phyloP scores from a whole-genome alignment of 2,888 invertebrate genomes.

The Alviniconcha strummeri region DNA sequence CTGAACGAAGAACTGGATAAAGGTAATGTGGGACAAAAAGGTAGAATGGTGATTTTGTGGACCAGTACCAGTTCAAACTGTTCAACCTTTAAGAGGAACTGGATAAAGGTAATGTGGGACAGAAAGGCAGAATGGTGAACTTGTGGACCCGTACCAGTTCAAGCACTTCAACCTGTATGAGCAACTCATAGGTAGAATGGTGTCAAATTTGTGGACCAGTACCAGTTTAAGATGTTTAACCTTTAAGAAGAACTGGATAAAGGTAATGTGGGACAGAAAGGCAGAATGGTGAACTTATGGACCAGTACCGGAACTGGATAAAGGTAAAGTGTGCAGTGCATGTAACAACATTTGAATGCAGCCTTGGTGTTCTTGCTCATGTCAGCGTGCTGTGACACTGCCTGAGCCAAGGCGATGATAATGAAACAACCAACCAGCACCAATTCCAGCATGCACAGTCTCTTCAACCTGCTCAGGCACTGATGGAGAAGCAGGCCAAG shows the following conservation, averaged over 20 bases:
- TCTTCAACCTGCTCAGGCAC: slow-evolving; percentile 33
- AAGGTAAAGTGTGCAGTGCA: background rate
- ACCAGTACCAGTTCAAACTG: slow-evolving; percentile 47
- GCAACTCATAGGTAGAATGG: slow-evolving; percentile 56
- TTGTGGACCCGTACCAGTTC: slow-evolving; percentile 55
- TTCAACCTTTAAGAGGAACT: background rate
- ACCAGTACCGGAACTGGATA: slow-evolving; percentile 47
- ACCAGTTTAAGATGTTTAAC: slow-evolving; percentile 34
- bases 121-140: slow-evolving; percentile 57
- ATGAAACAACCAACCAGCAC: too few species aligned
- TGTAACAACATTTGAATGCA: too few species aligned
- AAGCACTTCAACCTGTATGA: slow-evolving; percentile 44
- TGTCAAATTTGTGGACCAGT: slow-evolving; percentile 62
- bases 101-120: background rate
- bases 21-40: too few species aligned
- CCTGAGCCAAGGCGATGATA: too few species aligned
- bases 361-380: too few species aligned
- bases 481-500: slow-evolving; percentile 59
- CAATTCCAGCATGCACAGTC: too few species aligned
- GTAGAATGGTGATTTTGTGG: slow-evolving; percentile 62
- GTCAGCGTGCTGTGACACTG: too few species aligned
- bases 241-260: background rate
- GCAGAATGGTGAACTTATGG: slow-evolving; percentile 62
- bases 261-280: slow-evolving; percentile 19
- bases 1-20: background rate